Percentiles rank a stretch among this genome's conserved stretches.
phyloP scores from a whole-genome alignment of 2,113 vertebrate genomes.

The Heteronetta atricapilla region DNA sequence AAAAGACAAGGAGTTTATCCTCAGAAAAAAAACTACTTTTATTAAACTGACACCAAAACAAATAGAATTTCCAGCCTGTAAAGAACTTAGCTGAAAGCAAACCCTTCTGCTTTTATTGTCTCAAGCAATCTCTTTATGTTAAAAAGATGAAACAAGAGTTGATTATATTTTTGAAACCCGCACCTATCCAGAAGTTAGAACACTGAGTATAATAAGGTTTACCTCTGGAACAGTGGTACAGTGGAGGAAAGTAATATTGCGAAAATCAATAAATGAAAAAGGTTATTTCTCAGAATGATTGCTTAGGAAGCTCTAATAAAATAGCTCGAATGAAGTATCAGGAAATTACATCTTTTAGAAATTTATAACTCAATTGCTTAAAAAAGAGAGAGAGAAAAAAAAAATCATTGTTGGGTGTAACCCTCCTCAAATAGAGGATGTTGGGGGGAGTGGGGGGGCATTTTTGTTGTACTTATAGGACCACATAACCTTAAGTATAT shows the following conservation, averaged over 20 bases:
- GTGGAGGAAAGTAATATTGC: background rate
- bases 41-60: background rate
- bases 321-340: background rate
- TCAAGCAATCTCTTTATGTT: background rate
- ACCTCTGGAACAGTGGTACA: background rate
- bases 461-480: background rate
- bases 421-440: background rate
- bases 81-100: background rate
- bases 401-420: background rate
- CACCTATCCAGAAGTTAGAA: background rate
- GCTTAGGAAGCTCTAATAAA: background rate
- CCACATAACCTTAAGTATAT: background rate
- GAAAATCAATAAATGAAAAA: background rate
- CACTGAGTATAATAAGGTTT: background rate
- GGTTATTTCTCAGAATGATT: background rate
- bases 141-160: background rate
- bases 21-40: background rate
- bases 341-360: background rate
- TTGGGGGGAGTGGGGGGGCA: no score
- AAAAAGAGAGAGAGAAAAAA: background rate
- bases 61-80: background rate
- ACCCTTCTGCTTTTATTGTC: background rate
- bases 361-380: background rate
- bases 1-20: background rate
- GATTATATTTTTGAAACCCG: background rate